phyloP scores from a whole-genome alignment of 2,797 vertebrate species.

The Alcedo atthis region DNA sequence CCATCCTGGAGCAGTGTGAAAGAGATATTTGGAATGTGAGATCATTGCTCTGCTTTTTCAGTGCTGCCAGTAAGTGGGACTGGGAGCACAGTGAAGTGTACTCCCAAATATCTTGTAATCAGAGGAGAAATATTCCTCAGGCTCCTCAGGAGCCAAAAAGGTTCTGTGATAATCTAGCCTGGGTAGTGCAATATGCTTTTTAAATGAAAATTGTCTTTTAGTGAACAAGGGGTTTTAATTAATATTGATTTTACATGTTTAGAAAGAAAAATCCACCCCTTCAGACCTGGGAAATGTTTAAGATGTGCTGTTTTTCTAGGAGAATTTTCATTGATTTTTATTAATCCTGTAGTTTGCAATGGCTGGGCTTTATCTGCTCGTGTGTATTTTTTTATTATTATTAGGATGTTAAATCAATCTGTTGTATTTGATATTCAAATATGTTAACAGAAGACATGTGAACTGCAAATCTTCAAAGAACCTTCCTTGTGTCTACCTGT shows the following conservation, averaged over 20 bases:
- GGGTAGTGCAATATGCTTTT: not conserved
- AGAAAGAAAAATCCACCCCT: not conserved
- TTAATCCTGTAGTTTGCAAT: not conserved
- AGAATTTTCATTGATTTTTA: slow-evolving; percentile 5
- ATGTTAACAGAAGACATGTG: not conserved
- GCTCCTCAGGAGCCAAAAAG: not conserved
- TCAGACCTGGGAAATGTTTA: not conserved
- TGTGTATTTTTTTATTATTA: not conserved
- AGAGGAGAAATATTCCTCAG: not conserved
- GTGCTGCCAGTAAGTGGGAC: not conserved
- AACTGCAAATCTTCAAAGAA: not conserved
- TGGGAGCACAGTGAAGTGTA: rapidly evolving
- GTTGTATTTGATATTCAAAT: not conserved
- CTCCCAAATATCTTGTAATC: not conserved
- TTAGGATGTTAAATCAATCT: not conserved
- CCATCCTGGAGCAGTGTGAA: not conserved
- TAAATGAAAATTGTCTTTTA: not conserved
- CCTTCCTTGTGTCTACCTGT: not conserved
- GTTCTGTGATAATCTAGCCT: not conserved
- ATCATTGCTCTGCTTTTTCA: not conserved
- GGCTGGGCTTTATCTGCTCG: not conserved
- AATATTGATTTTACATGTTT: not conserved
- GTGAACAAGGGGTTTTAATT: slow-evolving; percentile 9
- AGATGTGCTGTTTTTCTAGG: not conserved
- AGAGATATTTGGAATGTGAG: not conserved